These are phyloP conservation scores for Centropyge bicolor DNA, from an alignment of 2,797 vertebrate genomes.

Conservation along the genomic window DNA sequence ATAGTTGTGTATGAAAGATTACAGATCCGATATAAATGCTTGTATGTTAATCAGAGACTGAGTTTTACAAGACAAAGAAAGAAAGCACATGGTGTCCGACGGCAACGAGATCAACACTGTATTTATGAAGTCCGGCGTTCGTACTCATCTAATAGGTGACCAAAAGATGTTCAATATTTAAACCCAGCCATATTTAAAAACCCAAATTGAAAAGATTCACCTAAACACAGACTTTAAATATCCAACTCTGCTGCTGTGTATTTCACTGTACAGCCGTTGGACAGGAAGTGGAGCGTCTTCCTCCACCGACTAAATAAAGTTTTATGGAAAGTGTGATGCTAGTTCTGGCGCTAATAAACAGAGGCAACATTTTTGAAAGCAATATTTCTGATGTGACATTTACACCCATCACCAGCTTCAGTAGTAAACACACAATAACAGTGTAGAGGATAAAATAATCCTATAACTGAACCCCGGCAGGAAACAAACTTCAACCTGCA, in stretches of 20 bases:
- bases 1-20: conserved; percentile 18
- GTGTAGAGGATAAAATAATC: background rate
- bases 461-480: background rate
- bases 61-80: conserved; percentile 48
- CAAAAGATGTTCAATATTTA: conserved; percentile 12
- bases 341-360: conserved; percentile 20
- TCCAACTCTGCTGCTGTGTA: conserved; percentile 14
- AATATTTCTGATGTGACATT: background rate
- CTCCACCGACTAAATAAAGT: background rate
- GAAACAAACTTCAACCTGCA: background rate
- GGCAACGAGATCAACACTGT: conserved; percentile 10
- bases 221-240: background rate
- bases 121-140: conserved; percentile 20
- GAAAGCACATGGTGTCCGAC: conserved; percentile 65
- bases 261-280: background rate
- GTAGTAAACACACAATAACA: background rate
- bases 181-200: conserved; percentile 11
- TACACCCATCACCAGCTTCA: conserved; percentile 15
- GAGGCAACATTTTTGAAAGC: conserved; percentile 36
- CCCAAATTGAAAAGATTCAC: background rate
- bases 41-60: conserved; percentile 38
- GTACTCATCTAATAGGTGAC: background rate
- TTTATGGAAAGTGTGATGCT: conserved; percentile 16
- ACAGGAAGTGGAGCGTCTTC: background rate
- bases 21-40: conserved; percentile 18